Percentiles rank a stretch among this genome's conserved stretches.
Conservation (phyloP, 1,140 invertebrate genomes). For the Sitophilus oryzae region DNA sequence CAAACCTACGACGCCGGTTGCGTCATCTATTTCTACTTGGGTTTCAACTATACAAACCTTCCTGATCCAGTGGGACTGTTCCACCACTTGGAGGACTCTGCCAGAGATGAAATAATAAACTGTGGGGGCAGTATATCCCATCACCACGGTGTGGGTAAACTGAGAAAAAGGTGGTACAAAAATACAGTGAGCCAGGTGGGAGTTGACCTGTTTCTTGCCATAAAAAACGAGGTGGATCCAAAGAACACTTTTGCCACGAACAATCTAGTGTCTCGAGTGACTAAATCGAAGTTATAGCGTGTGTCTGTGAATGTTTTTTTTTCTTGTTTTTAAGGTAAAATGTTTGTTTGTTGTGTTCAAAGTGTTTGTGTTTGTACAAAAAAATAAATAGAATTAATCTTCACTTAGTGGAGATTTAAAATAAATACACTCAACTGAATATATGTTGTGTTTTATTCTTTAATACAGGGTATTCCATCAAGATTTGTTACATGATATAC, state of each 20-base stretch:
- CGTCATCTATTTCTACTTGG: slow-evolving; percentile 98
- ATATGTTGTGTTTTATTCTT: too few species aligned
- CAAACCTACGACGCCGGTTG: slow-evolving; percentile 97
- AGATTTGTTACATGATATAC: too few species aligned
- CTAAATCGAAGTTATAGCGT: slow-evolving; percentile 33
- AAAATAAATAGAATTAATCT: background rate
- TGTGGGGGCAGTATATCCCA: slow-evolving; percentile 90
- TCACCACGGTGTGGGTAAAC: slow-evolving; percentile 94
- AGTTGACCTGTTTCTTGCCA: slow-evolving; percentile 64
- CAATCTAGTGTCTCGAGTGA: slow-evolving; percentile 55
- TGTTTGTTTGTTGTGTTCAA: background rate
- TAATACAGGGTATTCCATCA: too few species aligned
- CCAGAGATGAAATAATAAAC: slow-evolving; percentile 87
- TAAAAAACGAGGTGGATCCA: slow-evolving; percentile 86
- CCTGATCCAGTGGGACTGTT: slow-evolving; percentile 74
- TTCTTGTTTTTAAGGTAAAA: background rate
- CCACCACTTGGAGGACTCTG: slow-evolving; percentile 75
- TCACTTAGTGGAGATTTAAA: background rate
- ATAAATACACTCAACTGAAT: background rate
- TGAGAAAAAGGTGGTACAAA: slow-evolving; percentile 79
- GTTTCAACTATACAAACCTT: slow-evolving; percentile 69
- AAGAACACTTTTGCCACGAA: slow-evolving; percentile 87
- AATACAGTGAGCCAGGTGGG: slow-evolving; percentile 71
- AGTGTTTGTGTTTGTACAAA: background rate
- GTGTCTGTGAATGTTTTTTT: background rate